Conservation (phyloP, 2,797 vertebrate genomes). For the Poecilia wingei region DNA sequence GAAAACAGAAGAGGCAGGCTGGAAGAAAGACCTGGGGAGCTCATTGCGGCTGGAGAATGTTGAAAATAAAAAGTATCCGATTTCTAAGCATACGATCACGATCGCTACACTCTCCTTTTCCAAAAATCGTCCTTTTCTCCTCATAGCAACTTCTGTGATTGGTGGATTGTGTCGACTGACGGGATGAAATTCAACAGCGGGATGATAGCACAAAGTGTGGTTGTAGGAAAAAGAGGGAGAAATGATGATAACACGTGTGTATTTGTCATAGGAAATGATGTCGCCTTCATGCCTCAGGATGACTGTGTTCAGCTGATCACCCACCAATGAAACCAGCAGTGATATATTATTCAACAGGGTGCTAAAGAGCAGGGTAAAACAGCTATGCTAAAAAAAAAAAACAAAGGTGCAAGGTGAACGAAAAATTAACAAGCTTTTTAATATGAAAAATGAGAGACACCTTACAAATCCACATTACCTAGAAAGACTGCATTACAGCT, state of each 20-base stretch:
- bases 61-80: constrained; percentile 49
- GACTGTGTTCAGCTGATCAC: constrained; percentile 65
- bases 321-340: constrained; percentile 78
- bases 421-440: constrained; percentile 34
- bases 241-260: constrained; percentile 24
- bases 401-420: constrained; percentile 22
- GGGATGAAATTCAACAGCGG: constrained; percentile 6
- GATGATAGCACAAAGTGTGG: background rate
- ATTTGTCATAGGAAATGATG: constrained; percentile 62
- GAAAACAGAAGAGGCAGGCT: constrained; percentile 73
- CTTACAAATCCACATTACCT: constrained; percentile 48
- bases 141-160: constrained; percentile 34
- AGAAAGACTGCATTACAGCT: constrained; percentile 49
- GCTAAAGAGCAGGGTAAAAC: constrained; percentile 68
- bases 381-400: constrained; percentile 26
- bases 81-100: constrained; percentile 43
- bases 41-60: constrained; percentile 85
- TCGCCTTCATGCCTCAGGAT: constrained; percentile 77
- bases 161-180: constrained; percentile 20
- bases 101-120: constrained; percentile 45
- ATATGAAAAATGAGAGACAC: constrained; percentile 32
- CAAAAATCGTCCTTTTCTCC: constrained; percentile 18
- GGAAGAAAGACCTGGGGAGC: constrained; percentile 78
- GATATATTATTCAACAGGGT: constrained; percentile 72
- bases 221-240: background rate